Conservation (phyloP, 2,113 vertebrate species). For the Speoplatyrhinus poulsoni region DNA sequence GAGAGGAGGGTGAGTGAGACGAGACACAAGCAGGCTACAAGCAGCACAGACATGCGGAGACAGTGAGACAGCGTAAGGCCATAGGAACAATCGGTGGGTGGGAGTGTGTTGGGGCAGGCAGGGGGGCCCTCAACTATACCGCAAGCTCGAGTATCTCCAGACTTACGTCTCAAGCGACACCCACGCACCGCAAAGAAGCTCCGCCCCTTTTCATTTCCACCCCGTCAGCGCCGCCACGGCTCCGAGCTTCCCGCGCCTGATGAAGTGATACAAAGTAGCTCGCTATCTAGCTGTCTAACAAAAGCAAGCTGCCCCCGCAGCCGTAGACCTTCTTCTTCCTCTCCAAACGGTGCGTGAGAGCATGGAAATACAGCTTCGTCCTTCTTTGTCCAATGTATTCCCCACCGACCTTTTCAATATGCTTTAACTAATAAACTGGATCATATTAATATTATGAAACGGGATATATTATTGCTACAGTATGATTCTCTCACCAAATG, state of each 20-base stretch:
- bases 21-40: slow-evolving; percentile 16
- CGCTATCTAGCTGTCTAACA: slow-evolving; percentile 30
- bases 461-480: too few relatives aligned
- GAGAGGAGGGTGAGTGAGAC: neutral
- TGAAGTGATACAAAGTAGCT: slow-evolving; percentile 63
- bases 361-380: slow-evolving; percentile 17
- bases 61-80: neutral
- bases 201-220: slow-evolving; percentile 45
- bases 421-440: too few relatives aligned
- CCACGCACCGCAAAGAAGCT: slow-evolving; percentile 30
- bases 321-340: slow-evolving; percentile 19
- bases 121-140: too few relatives aligned
- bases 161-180: slow-evolving; percentile 51
- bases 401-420: too few relatives aligned
- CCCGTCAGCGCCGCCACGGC: slow-evolving; percentile 56
- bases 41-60: neutral
- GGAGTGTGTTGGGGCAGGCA: too few relatives aligned
- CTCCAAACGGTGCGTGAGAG: slow-evolving; percentile 31
- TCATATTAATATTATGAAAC: too few relatives aligned
- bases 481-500: too few relatives aligned
- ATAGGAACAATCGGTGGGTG: neutral
- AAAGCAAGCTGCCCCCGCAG: slow-evolving; percentile 17
- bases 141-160: slow-evolving; percentile 12
- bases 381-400: too few relatives aligned
- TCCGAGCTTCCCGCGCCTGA: slow-evolving; percentile 59